Conservation (phyloP, 37 sponge, comb jelly and placozoan species). For the Cladorhizidae sp. region DNA sequence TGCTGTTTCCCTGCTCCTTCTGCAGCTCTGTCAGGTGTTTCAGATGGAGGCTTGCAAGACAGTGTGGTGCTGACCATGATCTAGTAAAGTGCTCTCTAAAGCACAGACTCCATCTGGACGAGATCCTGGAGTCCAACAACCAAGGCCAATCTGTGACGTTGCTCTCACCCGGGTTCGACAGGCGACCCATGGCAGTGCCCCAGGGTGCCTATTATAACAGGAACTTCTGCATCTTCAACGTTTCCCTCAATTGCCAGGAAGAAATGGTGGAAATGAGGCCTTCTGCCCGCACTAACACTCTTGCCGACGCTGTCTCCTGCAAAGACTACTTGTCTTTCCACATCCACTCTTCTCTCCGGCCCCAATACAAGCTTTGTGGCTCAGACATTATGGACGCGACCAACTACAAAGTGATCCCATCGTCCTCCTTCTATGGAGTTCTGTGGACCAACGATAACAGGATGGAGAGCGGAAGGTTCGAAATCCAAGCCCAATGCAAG, state of each 20-base stretch:
- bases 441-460: background rate
- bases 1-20: background rate
- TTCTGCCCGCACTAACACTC: background rate
- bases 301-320: background rate
- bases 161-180: constrained; percentile 14
- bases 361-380: background rate
- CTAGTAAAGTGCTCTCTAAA: background rate
- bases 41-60: background rate
- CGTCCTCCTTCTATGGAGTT: background rate
- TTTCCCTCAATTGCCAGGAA: constrained; percentile 3
- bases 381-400: background rate
- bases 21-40: background rate
- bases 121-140: background rate
- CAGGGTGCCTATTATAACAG: background rate
- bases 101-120: background rate
- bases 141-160: background rate
- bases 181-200: background rate
- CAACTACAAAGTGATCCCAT: background rate
- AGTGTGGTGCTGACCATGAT: background rate
- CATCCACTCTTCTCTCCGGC: background rate
- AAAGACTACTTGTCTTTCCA: constrained; percentile 5
- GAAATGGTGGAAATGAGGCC: background rate
- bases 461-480: background rate
- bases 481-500: background rate
- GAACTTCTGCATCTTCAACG: constrained; percentile 4